These are phyloP conservation scores for Arothron firmamentum DNA, from an alignment of 2,113 vertebrate species.

Conservation along the genomic window DNA sequence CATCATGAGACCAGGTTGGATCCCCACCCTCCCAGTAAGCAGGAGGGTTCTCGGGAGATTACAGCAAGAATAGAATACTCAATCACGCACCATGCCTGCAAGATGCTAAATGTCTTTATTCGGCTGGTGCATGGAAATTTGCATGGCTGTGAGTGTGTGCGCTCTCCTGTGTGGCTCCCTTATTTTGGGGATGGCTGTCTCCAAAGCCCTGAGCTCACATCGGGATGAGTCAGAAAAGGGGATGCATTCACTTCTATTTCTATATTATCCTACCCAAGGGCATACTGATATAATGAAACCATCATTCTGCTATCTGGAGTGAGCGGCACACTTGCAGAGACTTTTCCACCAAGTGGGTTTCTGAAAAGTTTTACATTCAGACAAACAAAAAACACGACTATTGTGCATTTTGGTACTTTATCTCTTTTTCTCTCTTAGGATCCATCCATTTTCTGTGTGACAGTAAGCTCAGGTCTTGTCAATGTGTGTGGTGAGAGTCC, in stretches of 20 bases:
- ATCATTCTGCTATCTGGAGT: constrained; percentile 53
- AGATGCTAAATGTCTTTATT: constrained; percentile 10
- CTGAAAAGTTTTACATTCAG: constrained; percentile 37
- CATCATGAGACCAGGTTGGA: background rate
- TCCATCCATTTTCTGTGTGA: too few relatives aligned
- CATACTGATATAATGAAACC: constrained; percentile 47
- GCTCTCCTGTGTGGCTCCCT: constrained; percentile 15
- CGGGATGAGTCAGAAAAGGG: constrained; percentile 33
- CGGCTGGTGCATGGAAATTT: constrained; percentile 14
- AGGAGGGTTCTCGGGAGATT: constrained; percentile 21
- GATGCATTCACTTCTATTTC: constrained; percentile 40
- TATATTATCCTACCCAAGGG: constrained; percentile 55
- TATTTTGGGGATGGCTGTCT: constrained; percentile 30
- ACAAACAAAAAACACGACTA: constrained; percentile 12
- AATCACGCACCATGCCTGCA: constrained; percentile 11
- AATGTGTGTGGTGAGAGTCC: too few relatives aligned
- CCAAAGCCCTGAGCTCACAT: constrained; percentile 21
- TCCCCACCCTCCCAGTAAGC: constrained; percentile 11
- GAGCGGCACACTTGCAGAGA: constrained; percentile 32
- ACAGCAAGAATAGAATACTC: constrained; percentile 16
- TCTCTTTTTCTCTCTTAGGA: constrained; percentile 15
- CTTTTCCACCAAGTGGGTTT: constrained; percentile 28
- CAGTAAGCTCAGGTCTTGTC: constrained; percentile 29
- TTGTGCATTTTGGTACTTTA: constrained; percentile 38
- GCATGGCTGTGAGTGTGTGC: constrained; percentile 4